Evolutionary conservation across 2,797 vertebrate species (phyloP), one percentile per base, ranked within the genome.

Genomic region (Sebastes diploproa): DNA sequence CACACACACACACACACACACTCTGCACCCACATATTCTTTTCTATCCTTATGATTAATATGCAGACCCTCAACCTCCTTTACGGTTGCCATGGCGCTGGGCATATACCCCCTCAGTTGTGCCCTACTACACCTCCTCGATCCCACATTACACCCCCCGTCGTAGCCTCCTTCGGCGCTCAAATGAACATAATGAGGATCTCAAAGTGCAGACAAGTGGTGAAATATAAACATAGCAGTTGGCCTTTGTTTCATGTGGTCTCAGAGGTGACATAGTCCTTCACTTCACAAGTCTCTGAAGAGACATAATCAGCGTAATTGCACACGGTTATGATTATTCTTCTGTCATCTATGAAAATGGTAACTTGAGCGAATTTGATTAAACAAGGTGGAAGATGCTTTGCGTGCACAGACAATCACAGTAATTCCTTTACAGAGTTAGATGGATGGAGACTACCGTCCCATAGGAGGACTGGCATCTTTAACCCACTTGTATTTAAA

Each of bases 291-390:
- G 78, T 82, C 89, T 86, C 89, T 18, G 77, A 84, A 81, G 85
- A 89, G 86, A 89, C 82, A 83, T 92, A 89, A 93, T 92, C 86
- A 89, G 66, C 54, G 61, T 88, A 93, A 94, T 89, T 92, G 86
- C 87, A 34, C 20, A 34, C 60, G 16, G 83, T 88, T 89, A 82
- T 84, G 86, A 85, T 83, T 84, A 85, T 86, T 90, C 80, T 80
- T 81, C 72, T 75, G 84, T 86, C 90, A 75, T 80, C 80, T 82
- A 77, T 86, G 72, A 84, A 89, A 89, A 87, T 86, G 84, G 85
- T 86, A 86, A 86, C 88, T 88, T 85, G 75, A 77, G 50, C 71
- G 82, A 90, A 86, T 89, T 86, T 77, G 63, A 85, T 86, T 82
- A 82, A 87, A 85, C 80, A 65, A 30, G 73, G 77, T 69, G 64